A percentile compares a stretch with the other conserved stretches of the same genome.
phyloP scores from a whole-genome alignment of 2,888 invertebrate species.

The Bembecia ichneumoniformis region DNA sequence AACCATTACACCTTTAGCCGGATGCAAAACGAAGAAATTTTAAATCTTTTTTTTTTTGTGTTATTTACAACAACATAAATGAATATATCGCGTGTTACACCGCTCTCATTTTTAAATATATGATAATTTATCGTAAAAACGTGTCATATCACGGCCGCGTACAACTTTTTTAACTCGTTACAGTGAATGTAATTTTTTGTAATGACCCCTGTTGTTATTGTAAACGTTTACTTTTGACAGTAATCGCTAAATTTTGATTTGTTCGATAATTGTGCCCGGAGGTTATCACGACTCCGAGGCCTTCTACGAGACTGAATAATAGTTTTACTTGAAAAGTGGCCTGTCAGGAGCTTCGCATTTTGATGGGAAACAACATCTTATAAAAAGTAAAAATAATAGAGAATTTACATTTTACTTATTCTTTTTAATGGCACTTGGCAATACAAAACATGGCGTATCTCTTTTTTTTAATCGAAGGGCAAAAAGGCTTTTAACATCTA shows the following conservation, averaged over 20 bases:
- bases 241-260: slow-evolving; percentile 16
- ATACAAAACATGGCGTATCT: no score
- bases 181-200: background rate
- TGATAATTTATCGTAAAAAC: background rate
- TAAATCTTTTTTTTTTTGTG: background rate
- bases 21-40: background rate
- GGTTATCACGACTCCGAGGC: slow-evolving; percentile 9
- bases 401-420: background rate
- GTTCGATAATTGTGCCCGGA: slow-evolving; percentile 11
- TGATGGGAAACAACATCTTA: background rate
- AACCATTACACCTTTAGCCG: no score
- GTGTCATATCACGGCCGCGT: background rate
- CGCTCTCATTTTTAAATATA: background rate
- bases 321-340: background rate
- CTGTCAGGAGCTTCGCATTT: background rate
- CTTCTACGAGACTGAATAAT: background rate
- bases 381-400: background rate
- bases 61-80: background rate
- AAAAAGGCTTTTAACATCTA: no score
- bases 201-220: background rate
- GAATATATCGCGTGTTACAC: background rate
- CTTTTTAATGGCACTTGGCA: no score
- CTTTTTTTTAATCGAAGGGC: no score
- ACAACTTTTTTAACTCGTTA: background rate
- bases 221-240: slow-evolving; percentile 16